These are phyloP conservation scores for Muscina levida DNA, from an alignment of 2,888 invertebrate genomes.

Conservation along the genomic window DNA sequence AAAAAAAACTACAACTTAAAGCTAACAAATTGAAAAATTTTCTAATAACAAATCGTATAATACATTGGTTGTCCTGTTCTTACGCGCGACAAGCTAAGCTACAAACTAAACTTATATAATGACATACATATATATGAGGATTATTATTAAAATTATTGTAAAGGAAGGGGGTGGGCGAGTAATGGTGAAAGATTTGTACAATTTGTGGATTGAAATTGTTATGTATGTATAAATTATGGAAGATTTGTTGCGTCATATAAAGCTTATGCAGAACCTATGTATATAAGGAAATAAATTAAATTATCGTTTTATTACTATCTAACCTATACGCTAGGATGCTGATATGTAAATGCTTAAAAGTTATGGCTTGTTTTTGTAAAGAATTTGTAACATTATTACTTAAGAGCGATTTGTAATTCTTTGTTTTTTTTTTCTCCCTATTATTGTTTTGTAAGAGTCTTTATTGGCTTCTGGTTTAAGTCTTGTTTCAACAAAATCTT, in stretches of 20 bases:
- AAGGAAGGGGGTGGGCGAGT: not conserved
- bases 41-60: slow-evolving; percentile 58
- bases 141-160: too few species aligned
- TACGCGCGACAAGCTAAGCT: not conserved
- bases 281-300: slow-evolving; percentile 55
- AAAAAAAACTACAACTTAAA: slow-evolving; percentile 13
- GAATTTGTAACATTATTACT: slow-evolving; percentile 56
- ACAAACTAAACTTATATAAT: slow-evolving; percentile 42
- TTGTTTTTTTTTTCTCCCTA: slow-evolving; percentile 3
- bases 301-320: not conserved
- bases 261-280: slow-evolving; percentile 56
- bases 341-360: slow-evolving; percentile 74
- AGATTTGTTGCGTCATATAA: slow-evolving; percentile 42
- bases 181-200: slow-evolving; percentile 52
- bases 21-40: slow-evolving; percentile 36
- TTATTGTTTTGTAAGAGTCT: slow-evolving; percentile 75
- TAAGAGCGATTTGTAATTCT: slow-evolving; percentile 23
- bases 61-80: not conserved
- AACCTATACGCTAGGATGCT: slow-evolving; percentile 24
- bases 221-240: slow-evolving; percentile 39
- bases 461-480: slow-evolving; percentile 78
- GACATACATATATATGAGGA: too few species aligned
- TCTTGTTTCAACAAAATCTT: slow-evolving; percentile 70
- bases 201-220: slow-evolving; percentile 11
- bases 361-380: slow-evolving; percentile 72